Conservation (phyloP, 2,797 vertebrate species). For the Megalops cyprinoides region DNA sequence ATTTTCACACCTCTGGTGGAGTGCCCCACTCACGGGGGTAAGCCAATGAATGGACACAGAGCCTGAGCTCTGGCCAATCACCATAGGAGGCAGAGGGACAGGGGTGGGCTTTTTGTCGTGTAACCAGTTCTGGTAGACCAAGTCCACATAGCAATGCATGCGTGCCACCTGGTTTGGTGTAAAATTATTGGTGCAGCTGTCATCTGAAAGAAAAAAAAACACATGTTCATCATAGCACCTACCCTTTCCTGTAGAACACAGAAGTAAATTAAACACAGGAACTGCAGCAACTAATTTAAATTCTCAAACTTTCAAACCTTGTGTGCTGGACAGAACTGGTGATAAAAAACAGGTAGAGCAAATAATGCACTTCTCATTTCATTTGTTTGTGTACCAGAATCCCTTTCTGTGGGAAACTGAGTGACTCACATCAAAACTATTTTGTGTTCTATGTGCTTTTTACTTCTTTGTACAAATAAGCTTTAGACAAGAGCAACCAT, state of each 20-base stretch:
- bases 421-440: too few relatives aligned
- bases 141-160: slow-evolving; percentile 96
- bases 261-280: too few relatives aligned
- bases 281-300: too few relatives aligned
- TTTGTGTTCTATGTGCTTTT: too few relatives aligned
- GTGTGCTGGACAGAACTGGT: neutral
- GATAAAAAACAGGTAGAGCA: neutral
- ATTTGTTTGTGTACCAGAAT: too few relatives aligned
- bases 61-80: slow-evolving; percentile 76
- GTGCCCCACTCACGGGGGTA: slow-evolving; percentile 81
- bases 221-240: neutral
- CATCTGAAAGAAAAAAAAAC: slow-evolving; percentile 73
- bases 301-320: too few relatives aligned
- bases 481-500: too few relatives aligned
- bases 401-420: too few relatives aligned
- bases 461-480: too few relatives aligned
- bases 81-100: slow-evolving; percentile 83
- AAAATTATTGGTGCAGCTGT: slow-evolving; percentile 93
- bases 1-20: slow-evolving; percentile 84
- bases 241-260: too few relatives aligned
- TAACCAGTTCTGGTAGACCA: slow-evolving; percentile 92
- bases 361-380: too few relatives aligned
- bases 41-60: slow-evolving; percentile 91
- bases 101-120: slow-evolving; percentile 75
- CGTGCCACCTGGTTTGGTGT: slow-evolving; percentile 95